Evolutionary conservation across 2,797 vertebrate species (phyloP).

Genomic region (Adelosebastes latens): DNA sequence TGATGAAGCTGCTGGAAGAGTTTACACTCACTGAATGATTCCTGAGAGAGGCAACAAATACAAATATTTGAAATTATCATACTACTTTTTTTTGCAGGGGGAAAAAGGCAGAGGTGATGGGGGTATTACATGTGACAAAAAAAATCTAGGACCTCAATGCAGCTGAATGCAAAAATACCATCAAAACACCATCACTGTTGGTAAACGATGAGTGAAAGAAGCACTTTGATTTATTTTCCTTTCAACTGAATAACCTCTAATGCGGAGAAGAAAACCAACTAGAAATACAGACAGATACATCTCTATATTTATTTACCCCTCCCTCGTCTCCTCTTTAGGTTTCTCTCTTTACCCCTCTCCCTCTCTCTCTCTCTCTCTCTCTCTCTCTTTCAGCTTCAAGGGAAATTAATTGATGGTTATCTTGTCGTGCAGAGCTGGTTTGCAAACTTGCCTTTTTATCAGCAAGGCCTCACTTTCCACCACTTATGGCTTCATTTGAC

Average conservation of each 20-base stretch:
- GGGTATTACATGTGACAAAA: conserved; percentile 7
- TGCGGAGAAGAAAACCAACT: conserved; percentile 13
- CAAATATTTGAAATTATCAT: conserved; percentile 29
- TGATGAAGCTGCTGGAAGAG: conserved; percentile 10
- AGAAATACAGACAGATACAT: conserved; percentile 5
- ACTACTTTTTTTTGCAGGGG: background rate
- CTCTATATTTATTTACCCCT: conserved; percentile 1
- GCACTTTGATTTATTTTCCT: background rate
- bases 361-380: background rate
- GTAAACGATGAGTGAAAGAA: conserved; percentile 20
- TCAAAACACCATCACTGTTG: background rate
- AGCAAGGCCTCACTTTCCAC: conserved; percentile 41
- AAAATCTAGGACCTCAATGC: background rate
- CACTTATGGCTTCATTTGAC: conserved; percentile 65
- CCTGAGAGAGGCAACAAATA: conserved; percentile 1
- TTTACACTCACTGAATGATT: background rate
- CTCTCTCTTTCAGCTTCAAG: conserved; percentile 44
- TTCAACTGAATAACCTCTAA: background rate
- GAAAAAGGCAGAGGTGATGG: conserved; percentile 10
- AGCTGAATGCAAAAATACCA: conserved; percentile 12
- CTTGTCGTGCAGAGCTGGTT: conserved; percentile 59
- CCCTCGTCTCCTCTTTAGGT: conserved; percentile 1
- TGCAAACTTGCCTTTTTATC: conserved; percentile 66
- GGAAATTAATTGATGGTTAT: conserved; percentile 75
- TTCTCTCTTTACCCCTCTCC: background rate